Conservation (phyloP, 2,888 invertebrate species). For the Aspidiotus rigidus region DNA sequence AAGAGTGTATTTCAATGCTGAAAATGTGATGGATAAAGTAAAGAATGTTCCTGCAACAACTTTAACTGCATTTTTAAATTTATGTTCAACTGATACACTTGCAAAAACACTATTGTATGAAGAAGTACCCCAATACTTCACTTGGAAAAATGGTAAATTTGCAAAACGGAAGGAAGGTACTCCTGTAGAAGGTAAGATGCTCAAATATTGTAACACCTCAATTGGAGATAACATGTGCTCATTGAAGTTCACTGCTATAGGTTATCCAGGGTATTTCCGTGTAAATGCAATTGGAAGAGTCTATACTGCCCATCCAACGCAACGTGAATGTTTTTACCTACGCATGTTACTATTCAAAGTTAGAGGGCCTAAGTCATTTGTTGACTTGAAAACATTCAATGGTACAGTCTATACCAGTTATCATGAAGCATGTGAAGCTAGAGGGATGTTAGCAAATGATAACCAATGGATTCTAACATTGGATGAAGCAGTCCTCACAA, state of each 20-base stretch:
- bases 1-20: slow-evolving; percentile 1
- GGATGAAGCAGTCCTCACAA: slow-evolving; percentile 5
- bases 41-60: background rate
- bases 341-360: slow-evolving; percentile 25
- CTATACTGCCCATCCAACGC: slow-evolving; percentile 26
- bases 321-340: slow-evolving; percentile 27
- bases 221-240: background rate
- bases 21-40: background rate
- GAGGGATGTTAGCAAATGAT: slow-evolving; percentile 38
- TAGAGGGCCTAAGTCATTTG: slow-evolving; percentile 26
- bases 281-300: background rate
- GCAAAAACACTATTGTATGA: slow-evolving; percentile 5
- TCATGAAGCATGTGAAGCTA: slow-evolving; percentile 19
- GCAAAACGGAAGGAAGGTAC: background rate
- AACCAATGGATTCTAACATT: slow-evolving; percentile 25
- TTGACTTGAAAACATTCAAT: slow-evolving; percentile 16
- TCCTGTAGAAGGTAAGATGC: slow-evolving; percentile 6
- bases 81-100: background rate
- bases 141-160: background rate
- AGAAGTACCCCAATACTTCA: background rate
- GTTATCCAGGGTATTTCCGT: background rate
- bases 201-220: background rate
- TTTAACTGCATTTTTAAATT: background rate
- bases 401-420: background rate
- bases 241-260: background rate